Evolutionary conservation across 2,797 vertebrate genomes (phyloP), one percentile per base, ranked within the genome.

Genomic region (Tenualosa ilisha): DNA sequence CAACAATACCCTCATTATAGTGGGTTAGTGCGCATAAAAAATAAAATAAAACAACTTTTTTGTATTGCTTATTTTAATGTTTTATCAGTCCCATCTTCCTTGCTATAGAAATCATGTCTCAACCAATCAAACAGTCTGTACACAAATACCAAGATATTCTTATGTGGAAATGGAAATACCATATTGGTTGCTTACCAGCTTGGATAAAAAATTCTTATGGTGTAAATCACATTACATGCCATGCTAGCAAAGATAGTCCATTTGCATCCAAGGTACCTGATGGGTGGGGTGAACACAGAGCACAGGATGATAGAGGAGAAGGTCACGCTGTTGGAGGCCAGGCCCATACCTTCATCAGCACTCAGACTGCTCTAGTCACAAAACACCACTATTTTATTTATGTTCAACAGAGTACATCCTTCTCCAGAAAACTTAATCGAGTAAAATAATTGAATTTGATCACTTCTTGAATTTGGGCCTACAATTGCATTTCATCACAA

Each of bases 281-380:
- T 96, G 87, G 95, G 93, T 0, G 96, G 94, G 8, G 96, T 91
- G 83, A 96, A 92, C 94, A 96, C 92, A 88, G 96, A 96, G 0
- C 96, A 97, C 1, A 96, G 59, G 8, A 96, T 94, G 79, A 96
- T 91, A 0, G 92, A 89, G 24, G 92, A 92, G 22, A 96, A 96
- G 56, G 96, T 61, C 0, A 95, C 91, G 20, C 96, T 95, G 2
- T 96, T 89, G 0, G 95, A 95, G 0, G 93, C 92, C 79, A 96
- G 92, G 0, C 96, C 96, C 79, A 97, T 89, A 43, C 96, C 96
- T 0, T 91, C 87, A 90, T 94, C 90, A 0, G 92, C 88, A 88
- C 96, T 91, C 84, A 97, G 95, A 54, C 96, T 96, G 92, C 96
- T 97, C 96, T 97, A 94, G 43, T 0, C 37, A 43, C 37, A 46